Evolutionary conservation across 1,140 invertebrate species (phyloP), one percentile per base, ranked within the genome.

Genomic region (Phocides pigmalion): DNA sequence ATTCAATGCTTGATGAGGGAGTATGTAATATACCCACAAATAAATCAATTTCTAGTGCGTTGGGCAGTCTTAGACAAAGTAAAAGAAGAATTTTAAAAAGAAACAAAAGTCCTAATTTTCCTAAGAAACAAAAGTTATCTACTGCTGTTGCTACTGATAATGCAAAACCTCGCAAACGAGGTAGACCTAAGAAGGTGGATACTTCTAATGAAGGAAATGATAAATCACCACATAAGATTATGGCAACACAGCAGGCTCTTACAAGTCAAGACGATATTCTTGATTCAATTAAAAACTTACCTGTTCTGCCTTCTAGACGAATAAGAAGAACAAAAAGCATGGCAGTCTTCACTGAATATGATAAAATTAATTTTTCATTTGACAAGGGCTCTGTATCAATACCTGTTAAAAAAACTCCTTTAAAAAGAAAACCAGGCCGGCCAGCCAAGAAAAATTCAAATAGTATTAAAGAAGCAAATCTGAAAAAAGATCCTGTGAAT

Each of bases 401-500:
- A 14, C 4, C 35, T 14, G 35, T 11, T 39, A 14, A 3, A 14
- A 11, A 11, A 39, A 39, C 12, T 1, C 12, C 4, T 3, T 4
- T 14, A 9, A 14, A 5, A 14, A 39, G 14, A 9, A 35, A 35
- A 35, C n/a, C 35, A n/a, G 12, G 12, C 0, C 35, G 35, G 14
- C 1, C 12, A 4, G 0, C 0, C 12, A 39, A 39, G 4, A n/a
- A 39, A 39, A 39, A 39, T 2, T 39, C 42, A 22, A 44, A 66
- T 15, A 53, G 56, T 46, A 41, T 58, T 5, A 62, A 69, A 53
- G 66, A 64, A 49, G 58, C 39, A 59, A 50, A 62, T 11, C 53
- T 47, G 46, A 56, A 35, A 62, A 53, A 61, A 50, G 62, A 15
- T 9, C 25, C 5, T 41, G 49, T 28, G 9, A 47, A 28, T 56